Evolutionary conservation across 2,797 vertebrate genomes (phyloP), one percentile per base, ranked within the genome.

Genomic region (Mycteria americana): DNA sequence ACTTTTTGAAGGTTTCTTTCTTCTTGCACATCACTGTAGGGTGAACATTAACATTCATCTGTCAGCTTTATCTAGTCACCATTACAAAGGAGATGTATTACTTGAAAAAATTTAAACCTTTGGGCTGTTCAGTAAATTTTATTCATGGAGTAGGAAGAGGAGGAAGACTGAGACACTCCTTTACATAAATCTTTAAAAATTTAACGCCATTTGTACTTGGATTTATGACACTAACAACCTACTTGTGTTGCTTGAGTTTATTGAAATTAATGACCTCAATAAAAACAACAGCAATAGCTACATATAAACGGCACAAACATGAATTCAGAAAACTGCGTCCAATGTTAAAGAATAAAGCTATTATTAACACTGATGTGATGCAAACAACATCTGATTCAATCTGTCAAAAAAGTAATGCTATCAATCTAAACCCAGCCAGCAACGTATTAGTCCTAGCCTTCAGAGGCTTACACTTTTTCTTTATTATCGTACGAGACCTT

Each of bases 231-330:
- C 43, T 37, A 87, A 63, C 68, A 91, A 73, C 48, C n/a, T 68
- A 41, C 45, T 68, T 80, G 18, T 37, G 30, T 69, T 95, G 11
- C 43, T 75, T 72, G 16, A 33, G 30, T 91, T 93, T 77, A 78
- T 83, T 79, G 74, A 96, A 92, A 76, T 79, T 91, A 91, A 93
- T 33, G 23, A 79, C 41, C 33, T 75, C 69, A 92, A 62, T 70
- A 88, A 91, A 92, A 89, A 54, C 15, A 82, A 75, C 60, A 68
- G n/a, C 30, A 72, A 62, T 33, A 78, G 27, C 37, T 62, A 70
- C 43, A 27, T 23, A 90, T 37, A 79, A 94, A 64, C 50, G 84
- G 13, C 28, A 88, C 19, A 30, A 76, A 60, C 5, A 48, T 16
- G 12, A 65, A 84, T 65, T 62, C 24, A 75, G 76, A 85, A 81